phyloP scores from a whole-genome alignment of 2,113 vertebrate species.

The Erythrocercus mccallii region DNA sequence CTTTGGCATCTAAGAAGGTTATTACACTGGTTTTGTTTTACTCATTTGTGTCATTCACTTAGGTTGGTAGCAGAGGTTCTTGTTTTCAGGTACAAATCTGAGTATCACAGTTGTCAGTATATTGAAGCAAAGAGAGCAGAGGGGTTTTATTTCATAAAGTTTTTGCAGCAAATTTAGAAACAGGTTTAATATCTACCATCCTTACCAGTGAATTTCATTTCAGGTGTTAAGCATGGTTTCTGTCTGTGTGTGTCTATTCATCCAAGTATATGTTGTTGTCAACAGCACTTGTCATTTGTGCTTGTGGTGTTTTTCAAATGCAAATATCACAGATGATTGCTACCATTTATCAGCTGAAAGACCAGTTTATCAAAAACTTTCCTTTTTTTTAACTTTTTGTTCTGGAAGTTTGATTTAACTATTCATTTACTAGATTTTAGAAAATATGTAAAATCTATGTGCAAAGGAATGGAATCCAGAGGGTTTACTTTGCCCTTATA shows the following conservation, averaged over 20 bases:
- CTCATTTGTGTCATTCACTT: neutral
- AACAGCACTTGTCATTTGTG: neutral
- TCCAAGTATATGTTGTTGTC: neutral
- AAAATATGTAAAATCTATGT: neutral
- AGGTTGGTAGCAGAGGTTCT: neutral
- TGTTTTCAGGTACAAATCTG: neutral
- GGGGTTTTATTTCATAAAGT: rapidly evolving
- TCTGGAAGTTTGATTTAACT: neutral
- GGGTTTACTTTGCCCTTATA: neutral
- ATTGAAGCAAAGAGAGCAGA: neutral
- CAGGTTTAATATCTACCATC: neutral
- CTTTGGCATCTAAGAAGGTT: constrained; percentile 26
- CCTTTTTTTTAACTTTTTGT: neutral
- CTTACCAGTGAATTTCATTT: neutral
- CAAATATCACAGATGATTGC: neutral
- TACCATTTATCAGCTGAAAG: neutral
- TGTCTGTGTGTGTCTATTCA: neutral
- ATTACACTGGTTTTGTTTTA: neutral
- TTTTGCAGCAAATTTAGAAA: neutral
- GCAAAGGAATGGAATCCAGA: neutral
- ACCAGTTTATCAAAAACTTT: neutral
- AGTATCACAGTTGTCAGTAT: neutral
- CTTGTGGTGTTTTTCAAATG: neutral
- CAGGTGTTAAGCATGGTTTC: neutral
- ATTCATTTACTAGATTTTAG: neutral